Evolutionary conservation across 2,113 vertebrate genomes (phyloP), one percentile per base, ranked within the genome.

Genomic region (Harpagus bidentatus): DNA sequence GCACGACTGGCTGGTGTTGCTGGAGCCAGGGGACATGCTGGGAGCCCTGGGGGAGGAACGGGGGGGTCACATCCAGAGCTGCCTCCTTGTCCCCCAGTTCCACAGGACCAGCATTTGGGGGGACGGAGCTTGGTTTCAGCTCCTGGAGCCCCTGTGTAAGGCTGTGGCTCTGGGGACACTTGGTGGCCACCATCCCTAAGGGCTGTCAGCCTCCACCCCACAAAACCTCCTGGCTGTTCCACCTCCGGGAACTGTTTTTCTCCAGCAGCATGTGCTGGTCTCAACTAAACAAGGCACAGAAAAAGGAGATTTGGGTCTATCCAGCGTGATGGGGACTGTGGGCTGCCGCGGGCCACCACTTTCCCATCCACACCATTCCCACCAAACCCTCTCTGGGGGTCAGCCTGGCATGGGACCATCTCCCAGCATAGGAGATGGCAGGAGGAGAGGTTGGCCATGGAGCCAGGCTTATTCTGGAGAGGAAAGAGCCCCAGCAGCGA

Each of bases 231-330:
- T 8, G 61, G 61, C 14, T 26, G 34, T 50, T 45, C 55, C 42
- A 15, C 0, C 11, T 0, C 53, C 0, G 1, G 47, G 25, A 74
- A 6, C 38, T 16, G 22, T 0, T 26, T 6, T 29, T 4, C 17
- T 9, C 47, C 25, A 8, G n/a, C 5, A 7, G 21, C 25, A 0
- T 1, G 29, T 3, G 21, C 36, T 15, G 66, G 6, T 76, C 22
- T n/a, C 2, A 13, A 9, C 5, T 4, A 16, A 40, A 32, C 0
- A 9, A 47, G 50, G 22, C 1, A 1, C 17, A 2, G 65, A 34
- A 45, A 61, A 32, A 62, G 28, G 86, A 36, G 47, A 19, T 70
- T 18, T 25, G 40, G 28, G 62, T 23, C 13, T 43, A 16, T 10
- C 22, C 38, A 20, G 21, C 11, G 34, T 1, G 5, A 15, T 1